phyloP scores from a whole-genome alignment of 2,888 invertebrate genomes.

The Drosophila atripex region DNA sequence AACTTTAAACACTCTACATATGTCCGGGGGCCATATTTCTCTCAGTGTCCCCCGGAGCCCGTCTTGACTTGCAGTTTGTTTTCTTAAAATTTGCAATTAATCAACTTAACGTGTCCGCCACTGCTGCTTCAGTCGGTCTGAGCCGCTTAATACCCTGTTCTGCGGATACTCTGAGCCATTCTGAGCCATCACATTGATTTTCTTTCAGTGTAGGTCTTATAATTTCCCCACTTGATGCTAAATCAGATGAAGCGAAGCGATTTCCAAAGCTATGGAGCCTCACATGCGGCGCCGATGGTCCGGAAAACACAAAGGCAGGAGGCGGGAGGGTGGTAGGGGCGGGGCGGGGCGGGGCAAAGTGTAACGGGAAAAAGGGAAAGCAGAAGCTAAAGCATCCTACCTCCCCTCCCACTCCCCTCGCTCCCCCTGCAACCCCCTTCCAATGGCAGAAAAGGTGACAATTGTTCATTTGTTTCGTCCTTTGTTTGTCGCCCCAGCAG shows the following conservation, averaged over 20 bases:
- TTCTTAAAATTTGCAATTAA: conserved; percentile 45
- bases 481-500: conserved; percentile 32
- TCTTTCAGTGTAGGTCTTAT: conserved; percentile 2
- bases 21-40: not conserved
- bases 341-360: too few relatives aligned
- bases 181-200: not conserved
- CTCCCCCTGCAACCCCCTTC: not conserved
- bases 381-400: not conserved
- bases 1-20: conserved; percentile 1
- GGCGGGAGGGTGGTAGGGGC: not conserved
- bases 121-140: not conserved
- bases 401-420: not conserved
- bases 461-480: conserved; percentile 38
- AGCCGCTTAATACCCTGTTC: conserved; percentile 3
- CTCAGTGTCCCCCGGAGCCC: not conserved
- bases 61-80: conserved; percentile 29
- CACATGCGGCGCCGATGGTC: not conserved
- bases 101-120: conserved; percentile 31
- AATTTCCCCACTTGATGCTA: conserved; percentile 16
- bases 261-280: not conserved
- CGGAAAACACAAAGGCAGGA: not conserved
- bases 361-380: not conserved
- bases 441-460: conserved; percentile 27
- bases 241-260: conserved; percentile 18
- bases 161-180: not conserved